Evolutionary conservation across 2,797 vertebrate genomes (phyloP).

Genomic region (Siniperca obscura): DNA sequence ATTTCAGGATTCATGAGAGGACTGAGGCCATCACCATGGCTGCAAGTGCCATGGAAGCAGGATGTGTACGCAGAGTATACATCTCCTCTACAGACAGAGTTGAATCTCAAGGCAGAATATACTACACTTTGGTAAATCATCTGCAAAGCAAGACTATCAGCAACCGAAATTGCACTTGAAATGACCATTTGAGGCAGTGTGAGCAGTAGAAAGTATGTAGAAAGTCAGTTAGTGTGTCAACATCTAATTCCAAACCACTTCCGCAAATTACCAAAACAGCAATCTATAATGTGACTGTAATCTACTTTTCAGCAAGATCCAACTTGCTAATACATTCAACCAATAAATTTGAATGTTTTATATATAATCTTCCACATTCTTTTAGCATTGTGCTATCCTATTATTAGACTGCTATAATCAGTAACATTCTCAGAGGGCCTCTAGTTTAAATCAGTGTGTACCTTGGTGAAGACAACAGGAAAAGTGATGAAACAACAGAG

Average conservation of each 20-base stretch:
- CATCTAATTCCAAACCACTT: background rate
- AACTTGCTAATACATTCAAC: background rate
- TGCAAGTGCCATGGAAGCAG: slow-evolving; percentile 47
- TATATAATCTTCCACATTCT: background rate
- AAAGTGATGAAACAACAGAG: background rate
- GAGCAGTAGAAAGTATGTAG: background rate
- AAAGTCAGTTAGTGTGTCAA: background rate
- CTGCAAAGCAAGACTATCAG: background rate
- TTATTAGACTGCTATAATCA: background rate
- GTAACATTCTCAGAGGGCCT: background rate
- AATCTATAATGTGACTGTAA: background rate
- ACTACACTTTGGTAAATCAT: background rate
- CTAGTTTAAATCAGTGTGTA: background rate
- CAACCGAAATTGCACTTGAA: background rate
- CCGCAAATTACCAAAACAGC: too few relatives aligned
- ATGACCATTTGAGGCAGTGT: background rate
- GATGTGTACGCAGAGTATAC: slow-evolving; percentile 14
- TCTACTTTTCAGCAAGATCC: background rate
- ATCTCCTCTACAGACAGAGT: background rate
- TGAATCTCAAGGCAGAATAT: slow-evolving; percentile 11
- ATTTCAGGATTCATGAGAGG: slow-evolving; percentile 50
- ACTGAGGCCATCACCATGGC: slow-evolving; percentile 59
- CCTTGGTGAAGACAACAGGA: background rate
- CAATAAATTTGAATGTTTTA: background rate
- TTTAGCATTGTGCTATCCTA: background rate